Conservation (phyloP, 2,113 vertebrate genomes). For the Bungarus multicinctus region DNA sequence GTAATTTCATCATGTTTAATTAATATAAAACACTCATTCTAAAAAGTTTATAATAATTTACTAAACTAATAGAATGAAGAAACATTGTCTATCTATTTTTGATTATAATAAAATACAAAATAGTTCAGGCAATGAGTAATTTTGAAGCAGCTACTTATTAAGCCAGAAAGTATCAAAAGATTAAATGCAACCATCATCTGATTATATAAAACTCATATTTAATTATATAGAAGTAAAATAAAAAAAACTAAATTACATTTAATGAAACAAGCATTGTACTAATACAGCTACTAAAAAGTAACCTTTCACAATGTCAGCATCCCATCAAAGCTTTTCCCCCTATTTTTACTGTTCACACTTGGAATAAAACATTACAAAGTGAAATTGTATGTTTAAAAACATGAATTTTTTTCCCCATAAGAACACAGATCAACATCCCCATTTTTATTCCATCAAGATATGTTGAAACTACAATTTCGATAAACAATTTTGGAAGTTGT, state of each 20-base stretch:
- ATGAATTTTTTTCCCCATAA: not conserved
- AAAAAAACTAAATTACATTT: not conserved
- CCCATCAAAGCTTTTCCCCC: not conserved
- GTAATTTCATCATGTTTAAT: not conserved
- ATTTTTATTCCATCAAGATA: not conserved
- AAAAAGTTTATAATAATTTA: constrained; percentile 14
- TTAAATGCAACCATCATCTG: not conserved
- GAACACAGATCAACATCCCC: not conserved
- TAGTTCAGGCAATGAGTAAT: not conserved
- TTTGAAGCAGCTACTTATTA: not conserved
- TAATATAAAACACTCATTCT: not conserved
- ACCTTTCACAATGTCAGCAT: not conserved
- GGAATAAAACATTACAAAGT: not conserved
- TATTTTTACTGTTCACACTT: not conserved
- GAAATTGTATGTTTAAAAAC: not conserved
- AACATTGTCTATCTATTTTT: not conserved
- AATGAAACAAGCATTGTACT: not conserved
- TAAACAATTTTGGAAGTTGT: not conserved
- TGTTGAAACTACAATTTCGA: not conserved
- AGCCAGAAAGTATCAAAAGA: not conserved
- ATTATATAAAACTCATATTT: not conserved
- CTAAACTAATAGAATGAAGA: not conserved
- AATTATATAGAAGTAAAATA: not conserved
- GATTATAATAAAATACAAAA: constrained; percentile 1
- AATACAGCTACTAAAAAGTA: not conserved